Base-by-base conservation (phyloP, 2,113 vertebrate species). In the Tinamus guttatus region DNA sequence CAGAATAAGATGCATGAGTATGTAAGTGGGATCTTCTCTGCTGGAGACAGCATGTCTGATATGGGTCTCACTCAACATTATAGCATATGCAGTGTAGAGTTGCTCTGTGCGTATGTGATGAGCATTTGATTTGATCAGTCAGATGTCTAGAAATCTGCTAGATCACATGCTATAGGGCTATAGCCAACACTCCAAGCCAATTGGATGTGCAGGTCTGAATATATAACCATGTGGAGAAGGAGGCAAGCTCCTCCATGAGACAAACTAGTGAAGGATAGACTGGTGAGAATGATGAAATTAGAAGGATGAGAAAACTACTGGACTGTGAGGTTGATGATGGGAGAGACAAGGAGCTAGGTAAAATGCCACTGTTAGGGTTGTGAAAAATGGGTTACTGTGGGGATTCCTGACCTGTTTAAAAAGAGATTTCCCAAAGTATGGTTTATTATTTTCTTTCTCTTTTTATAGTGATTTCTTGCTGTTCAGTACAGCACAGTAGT, bases 351-450 rank as follows among this genome's bases (percentile, higher is more conserved):
- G 3, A 60, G 9, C 3, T 4, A 68, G 34, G 7, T 4, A 60
- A 68, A 47, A 60, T n/a, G 1, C 0, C 3, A 51, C 14, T 5
- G 4, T 36, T 38, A 67, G 3, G 5, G 1, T 32, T 8, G 3
- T 3, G 7, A 1, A 2, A 75, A 54, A n/a, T 16, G 3, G 8
- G 2, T 91, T 82, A 54, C 6, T 60, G 7, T 3, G 25, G 25
- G 13, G 25, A 54, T 54, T 54, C 22, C 27, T 74, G 65, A 52
- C 2, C 4, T 47, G 4, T 25, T 52, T n/a, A 30, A 89, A 87
- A 75, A 0, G 4, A 21, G 14, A 30, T 79, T 64, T 79, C 28
- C 32, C 5, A 38, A 45, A 34, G 8, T 9, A 25, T 25, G 16
- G 7, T 0, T 76, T 86, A 21, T 41, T 93, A 78, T 27, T 6